phyloP scores from a whole-genome alignment of 2,888 invertebrate genomes.

The Chymomyza caudatula region DNA sequence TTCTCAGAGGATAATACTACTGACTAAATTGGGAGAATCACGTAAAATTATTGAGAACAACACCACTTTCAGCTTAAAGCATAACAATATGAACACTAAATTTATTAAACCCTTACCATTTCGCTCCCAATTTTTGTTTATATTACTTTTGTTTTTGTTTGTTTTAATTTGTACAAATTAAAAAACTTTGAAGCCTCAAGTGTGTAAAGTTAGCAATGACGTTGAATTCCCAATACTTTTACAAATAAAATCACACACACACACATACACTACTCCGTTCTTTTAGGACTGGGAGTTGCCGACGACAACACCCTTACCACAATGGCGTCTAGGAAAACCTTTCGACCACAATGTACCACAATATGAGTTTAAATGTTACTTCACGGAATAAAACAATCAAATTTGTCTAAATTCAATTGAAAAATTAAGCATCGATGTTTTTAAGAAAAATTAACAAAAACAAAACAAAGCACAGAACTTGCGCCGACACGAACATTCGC shows the following conservation, averaged over 20 bases:
- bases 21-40: too few species aligned
- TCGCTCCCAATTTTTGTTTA: neutral
- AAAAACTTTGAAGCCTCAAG: neutral
- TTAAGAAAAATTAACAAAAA: neutral
- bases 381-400: neutral
- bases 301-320: neutral
- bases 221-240: neutral
- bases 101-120: constrained; percentile 32
- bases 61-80: too few species aligned
- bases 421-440: neutral
- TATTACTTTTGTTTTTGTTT: neutral
- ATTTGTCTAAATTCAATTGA: neutral
- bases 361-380: neutral
- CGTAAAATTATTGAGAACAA: too few species aligned
- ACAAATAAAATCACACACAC: neutral
- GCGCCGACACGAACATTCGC: constrained; percentile 30
- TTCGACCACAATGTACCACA: constrained; percentile 17
- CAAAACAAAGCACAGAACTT: neutral
- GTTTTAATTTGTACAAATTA: neutral
- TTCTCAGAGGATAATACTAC: too few species aligned
- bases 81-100: too few species aligned
- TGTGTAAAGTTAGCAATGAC: neutral
- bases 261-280: neutral
- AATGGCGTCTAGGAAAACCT: neutral
- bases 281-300: neutral